Evolutionary conservation across 92 coral and sea anemone species (phyloP).

Genomic region (Actinernus sp.): DNA sequence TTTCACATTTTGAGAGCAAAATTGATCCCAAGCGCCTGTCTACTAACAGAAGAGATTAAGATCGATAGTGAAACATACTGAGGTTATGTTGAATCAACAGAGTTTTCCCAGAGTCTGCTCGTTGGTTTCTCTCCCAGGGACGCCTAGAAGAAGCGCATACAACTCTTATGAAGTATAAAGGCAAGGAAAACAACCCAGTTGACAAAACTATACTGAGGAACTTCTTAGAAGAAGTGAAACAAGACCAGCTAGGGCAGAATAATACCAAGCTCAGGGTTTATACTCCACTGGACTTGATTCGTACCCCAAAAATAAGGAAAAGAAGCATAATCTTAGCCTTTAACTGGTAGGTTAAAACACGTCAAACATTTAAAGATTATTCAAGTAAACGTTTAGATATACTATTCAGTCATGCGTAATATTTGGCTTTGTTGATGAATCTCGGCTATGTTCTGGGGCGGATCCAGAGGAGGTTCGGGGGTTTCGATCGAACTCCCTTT

Average conservation of each 20-base stretch:
- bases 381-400: too few species aligned
- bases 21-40: too few species aligned
- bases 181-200: conserved; percentile 29
- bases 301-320: conserved; percentile 29
- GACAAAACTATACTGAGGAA: conserved; percentile 29
- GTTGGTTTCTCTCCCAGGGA: conserved; percentile 69
- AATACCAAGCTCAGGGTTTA: neutral
- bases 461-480: too few species aligned
- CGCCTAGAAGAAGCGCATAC: conserved; percentile 54
- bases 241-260: conserved; percentile 1
- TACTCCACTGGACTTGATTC: conserved; percentile 31
- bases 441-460: too few species aligned
- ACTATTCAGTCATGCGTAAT: too few species aligned
- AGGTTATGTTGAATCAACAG: too few species aligned
- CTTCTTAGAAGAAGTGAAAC: conserved; percentile 12
- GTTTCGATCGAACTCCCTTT: too few species aligned
- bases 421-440: too few species aligned
- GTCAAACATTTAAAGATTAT: too few species aligned
- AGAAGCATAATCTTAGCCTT: conserved; percentile 24
- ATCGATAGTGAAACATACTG: too few species aligned
- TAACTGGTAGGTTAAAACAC: conserved; percentile 11
- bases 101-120: conserved; percentile 81
- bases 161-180: conserved; percentile 48
- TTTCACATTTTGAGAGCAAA: too few species aligned
- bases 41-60: too few species aligned